A percentile compares a stretch with the other conserved stretches of the same genome.
Conservation (phyloP, 2,888 invertebrate species). For the Clunio marinus region DNA sequence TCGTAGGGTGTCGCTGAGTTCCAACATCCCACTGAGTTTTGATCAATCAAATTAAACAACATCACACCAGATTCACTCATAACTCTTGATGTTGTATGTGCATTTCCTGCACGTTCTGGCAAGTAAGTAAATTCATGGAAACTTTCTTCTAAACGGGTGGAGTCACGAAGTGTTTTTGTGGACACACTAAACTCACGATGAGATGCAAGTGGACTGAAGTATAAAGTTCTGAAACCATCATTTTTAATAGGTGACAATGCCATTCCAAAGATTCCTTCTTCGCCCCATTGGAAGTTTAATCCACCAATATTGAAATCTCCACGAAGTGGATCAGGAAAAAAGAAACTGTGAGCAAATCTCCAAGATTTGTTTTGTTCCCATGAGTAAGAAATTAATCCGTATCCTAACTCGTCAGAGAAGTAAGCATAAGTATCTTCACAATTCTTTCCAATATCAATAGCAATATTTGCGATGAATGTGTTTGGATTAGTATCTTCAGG, state of each 20-base stretch:
- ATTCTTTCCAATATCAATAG: constrained; percentile 68
- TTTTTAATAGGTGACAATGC: constrained; percentile 62
- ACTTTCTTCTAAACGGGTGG: constrained; percentile 61
- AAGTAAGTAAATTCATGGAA: constrained; percentile 63
- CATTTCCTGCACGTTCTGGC: constrained; percentile 62
- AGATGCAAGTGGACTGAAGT: constrained; percentile 75
- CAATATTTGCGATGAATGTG: constrained; percentile 82
- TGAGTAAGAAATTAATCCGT: constrained; percentile 74
- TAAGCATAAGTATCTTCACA: constrained; percentile 77
- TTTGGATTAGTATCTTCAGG: constrained; percentile 69
- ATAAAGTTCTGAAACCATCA: constrained; percentile 67
- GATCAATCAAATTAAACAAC: constrained; percentile 72
- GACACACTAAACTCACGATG: constrained; percentile 74
- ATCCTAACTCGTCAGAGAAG: constrained; percentile 76
- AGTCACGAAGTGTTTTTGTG: constrained; percentile 67
- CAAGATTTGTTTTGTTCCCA: constrained; percentile 72
- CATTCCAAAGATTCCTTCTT: constrained; percentile 77
- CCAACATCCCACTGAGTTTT: constrained; percentile 81
- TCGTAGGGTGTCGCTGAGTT: constrained; percentile 63
- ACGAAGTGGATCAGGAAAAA: constrained; percentile 74
- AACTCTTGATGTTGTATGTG: constrained; percentile 69
- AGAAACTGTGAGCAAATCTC: constrained; percentile 73
- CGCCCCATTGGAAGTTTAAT: constrained; percentile 79
- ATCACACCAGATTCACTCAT: constrained; percentile 72
- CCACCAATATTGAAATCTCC: constrained; percentile 77